Evolutionary conservation across 92 coral and sea anemone genomes (phyloP).

Genomic region (Phenganax subtilis): DNA sequence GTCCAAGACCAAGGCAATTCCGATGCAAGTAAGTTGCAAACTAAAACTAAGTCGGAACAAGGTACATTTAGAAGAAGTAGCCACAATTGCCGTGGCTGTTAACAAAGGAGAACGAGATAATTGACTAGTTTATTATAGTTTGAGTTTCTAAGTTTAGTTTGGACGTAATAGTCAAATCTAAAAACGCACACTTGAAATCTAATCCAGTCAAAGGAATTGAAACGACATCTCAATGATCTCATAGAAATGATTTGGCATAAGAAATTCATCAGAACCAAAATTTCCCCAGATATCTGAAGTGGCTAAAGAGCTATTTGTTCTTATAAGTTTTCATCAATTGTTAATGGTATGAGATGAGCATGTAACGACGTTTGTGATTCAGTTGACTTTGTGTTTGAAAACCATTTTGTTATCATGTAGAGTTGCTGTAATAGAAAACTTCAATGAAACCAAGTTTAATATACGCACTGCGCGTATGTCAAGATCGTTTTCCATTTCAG

Average conservation of each 20-base stretch:
- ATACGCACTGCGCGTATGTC: background rate
- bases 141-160: background rate
- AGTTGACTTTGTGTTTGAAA: slow-evolving; percentile 6
- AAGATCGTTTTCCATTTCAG: too few species aligned
- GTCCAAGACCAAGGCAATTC: background rate
- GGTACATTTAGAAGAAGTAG: slow-evolving; percentile 15
- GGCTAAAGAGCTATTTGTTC: too few species aligned
- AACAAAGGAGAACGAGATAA: background rate
- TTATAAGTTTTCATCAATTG: too few species aligned
- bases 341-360: background rate
- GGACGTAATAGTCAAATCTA: too few species aligned
- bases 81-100: slow-evolving; percentile 28
- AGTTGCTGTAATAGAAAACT: slow-evolving; percentile 1
- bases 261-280: too few species aligned
- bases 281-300: too few species aligned
- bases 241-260: too few species aligned
- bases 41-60: background rate
- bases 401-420: background rate
- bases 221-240: too few species aligned
- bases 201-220: too few species aligned
- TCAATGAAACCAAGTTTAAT: background rate
- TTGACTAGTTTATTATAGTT: background rate
- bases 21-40: background rate
- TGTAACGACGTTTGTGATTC: background rate
- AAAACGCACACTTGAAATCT: too few species aligned